phyloP scores from a whole-genome alignment of 30 jellyfish, hydroid and myxozoan species.

The Clytia hemisphaerica region DNA sequence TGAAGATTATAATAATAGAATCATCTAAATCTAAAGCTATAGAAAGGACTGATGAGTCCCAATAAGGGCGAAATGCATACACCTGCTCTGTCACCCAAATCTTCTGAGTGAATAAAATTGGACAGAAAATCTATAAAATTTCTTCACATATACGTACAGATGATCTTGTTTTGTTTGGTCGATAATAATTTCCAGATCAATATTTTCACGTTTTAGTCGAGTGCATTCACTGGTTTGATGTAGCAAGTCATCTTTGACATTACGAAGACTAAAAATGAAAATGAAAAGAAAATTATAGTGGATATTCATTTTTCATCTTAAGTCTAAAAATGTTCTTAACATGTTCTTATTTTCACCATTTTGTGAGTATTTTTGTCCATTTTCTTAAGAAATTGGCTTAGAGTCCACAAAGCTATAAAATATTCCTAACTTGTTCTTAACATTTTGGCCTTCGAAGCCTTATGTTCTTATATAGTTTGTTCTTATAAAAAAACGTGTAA shows the following conservation, averaged over 20 bases:
- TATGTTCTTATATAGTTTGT: too few relatives aligned
- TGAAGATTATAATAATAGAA: background rate
- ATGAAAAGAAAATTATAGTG: background rate
- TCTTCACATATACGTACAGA: constrained; percentile 31
- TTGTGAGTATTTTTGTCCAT: too few relatives aligned
- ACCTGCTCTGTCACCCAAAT: too few relatives aligned
- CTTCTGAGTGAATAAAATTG: too few relatives aligned
- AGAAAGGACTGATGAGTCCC: background rate
- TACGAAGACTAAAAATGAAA: constrained; percentile 43
- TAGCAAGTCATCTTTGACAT: constrained; percentile 54
- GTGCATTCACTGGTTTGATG: constrained; percentile 57
- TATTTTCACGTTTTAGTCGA: constrained; percentile 53
- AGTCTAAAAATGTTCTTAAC: too few relatives aligned
- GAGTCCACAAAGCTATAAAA: too few relatives aligned
- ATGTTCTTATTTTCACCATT: too few relatives aligned
- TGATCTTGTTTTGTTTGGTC: constrained; percentile 61
- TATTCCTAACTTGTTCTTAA: too few relatives aligned
- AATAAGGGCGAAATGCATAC: too few relatives aligned
- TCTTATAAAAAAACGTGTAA: too few relatives aligned
- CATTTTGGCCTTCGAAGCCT: too few relatives aligned
- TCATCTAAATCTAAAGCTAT: background rate
- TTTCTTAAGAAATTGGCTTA: too few relatives aligned
- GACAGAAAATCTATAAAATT: background rate
- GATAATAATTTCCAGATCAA: constrained; percentile 45
- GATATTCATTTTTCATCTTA: background rate